Base-by-base conservation (phyloP, 2,888 invertebrate species). In the Troides oblongomaculatus region DNA sequence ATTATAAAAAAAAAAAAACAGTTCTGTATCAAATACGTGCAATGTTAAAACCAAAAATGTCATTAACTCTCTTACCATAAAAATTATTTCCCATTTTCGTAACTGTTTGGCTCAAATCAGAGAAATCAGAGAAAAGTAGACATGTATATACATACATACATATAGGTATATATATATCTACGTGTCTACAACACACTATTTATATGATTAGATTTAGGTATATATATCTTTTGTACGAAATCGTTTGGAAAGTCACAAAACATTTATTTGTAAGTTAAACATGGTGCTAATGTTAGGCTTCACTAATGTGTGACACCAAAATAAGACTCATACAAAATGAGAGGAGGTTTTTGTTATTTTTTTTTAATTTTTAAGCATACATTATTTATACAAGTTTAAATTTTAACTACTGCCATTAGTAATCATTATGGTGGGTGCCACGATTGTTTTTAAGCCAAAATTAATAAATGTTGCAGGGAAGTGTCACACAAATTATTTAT, bases 11-110 rank as follows among this genome's bases (percentile, higher is more conserved):
- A 76, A 81, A 82, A 83, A 58, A 84, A 83, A 79, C 89, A 88
- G 88, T 90, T 89, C 84, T 86, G 83, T 84, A 85, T 86, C 81
- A 84, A 86, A 84, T 85, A 89, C 87, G 92, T 92, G 92, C 92
- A 92, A 92, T 92, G 87, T 88, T 89, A 86, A 92, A 92, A 90
- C 92, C 92, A 92, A 92, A 92, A 90, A 92, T 82, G 87, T 88
- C 90, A 89, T 86, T 89, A 89, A 88, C 86, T 87, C 85, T 89
- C 85, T 84, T 83, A 86, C 85, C 82, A 81, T 85, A 71, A 66
- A 81, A 84, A 86, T 82, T 80, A 84, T 83, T 87, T 83, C 84
- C 86, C 84, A 83, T 82, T 86, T 84, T 77, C 82, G 76, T 79
- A 80, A 82, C 80, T 79, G 83, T 89, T 90, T 88, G 92, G 92